Base-by-base conservation (phyloP, 1,140 invertebrate genomes). In the Hyposmocoma kahamanoa region DNA sequence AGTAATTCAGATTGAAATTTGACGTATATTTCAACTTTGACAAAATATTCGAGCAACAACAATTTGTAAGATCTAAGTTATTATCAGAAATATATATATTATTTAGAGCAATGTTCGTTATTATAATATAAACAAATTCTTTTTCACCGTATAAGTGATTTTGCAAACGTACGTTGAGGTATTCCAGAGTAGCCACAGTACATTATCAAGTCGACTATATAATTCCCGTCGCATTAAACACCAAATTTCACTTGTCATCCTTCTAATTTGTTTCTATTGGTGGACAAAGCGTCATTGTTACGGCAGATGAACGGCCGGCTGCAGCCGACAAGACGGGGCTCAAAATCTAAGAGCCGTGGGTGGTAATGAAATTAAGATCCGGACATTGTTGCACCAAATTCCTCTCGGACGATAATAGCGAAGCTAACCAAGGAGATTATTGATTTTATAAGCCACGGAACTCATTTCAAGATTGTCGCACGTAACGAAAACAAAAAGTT, bases 301-400 rank as follows among this genome's bases (percentile, higher is more conserved):
- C 48, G 49, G 42, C 26, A 52, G 43, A 48, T 30, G 22, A 52
- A 30, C 34, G 50, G 43, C 28, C 47, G 55, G 53, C 51, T 46
- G 57, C 44, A 47, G 59, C 22, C 32, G 46, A 43, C 54, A 32
- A 42, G 51, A 53, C 36, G 50, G 38, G 18, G n/a, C n/a, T n/a
- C n/a, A n/a, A n/a, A n/a, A n/a, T n/a, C n/a, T n/a, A n/a, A n/a
- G 44, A 56, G 15, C 64, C 54, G 67, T 76, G 70, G 72, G 78
- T 76, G 78, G 76, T 82, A 78, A 82, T 76, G 71, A 67, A 72
- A 82, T 78, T 70, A 76, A 56, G 45, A 68, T 58, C 64, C 57
- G 64, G 73, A 69, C 73, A 79, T 79, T 76, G 62, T 76, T 68
- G 64, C 59, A 69, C 76, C 71, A 69, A 76, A 77, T 77, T 77